A percentile compares a stretch with the other conserved stretches of the same genome.
Conservation (phyloP, 2,888 invertebrate genomes). For the Stictocephala bisonia region DNA sequence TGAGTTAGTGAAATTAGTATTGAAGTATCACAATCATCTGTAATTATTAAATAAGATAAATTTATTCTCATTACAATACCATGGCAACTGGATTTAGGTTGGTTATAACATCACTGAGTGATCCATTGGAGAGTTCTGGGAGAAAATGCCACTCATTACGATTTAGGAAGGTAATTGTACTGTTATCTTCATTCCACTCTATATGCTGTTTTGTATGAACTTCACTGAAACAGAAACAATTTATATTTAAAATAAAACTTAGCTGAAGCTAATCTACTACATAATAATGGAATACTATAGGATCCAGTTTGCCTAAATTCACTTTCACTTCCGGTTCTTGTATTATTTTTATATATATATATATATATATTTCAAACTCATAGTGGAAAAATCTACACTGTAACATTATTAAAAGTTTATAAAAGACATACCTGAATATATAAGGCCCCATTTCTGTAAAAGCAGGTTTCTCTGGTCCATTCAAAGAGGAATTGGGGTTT, state of each 20-base stretch:
- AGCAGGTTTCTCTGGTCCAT: slow-evolving; percentile 35
- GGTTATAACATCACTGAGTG: slow-evolving; percentile 74
- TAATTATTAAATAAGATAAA: no score
- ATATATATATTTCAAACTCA: no score
- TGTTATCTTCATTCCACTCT: slow-evolving; percentile 73
- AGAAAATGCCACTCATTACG: slow-evolving; percentile 79
- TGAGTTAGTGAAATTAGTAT: no score
- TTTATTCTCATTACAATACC: slow-evolving; percentile 67
- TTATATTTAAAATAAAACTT: no score
- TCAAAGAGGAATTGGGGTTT: slow-evolving; percentile 59
- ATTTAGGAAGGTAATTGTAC: slow-evolving; percentile 82
- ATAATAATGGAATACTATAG: no score
- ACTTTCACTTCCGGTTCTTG: no score
- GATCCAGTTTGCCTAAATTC: no score
- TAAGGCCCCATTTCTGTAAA: slow-evolving; percentile 44
- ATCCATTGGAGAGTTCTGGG: slow-evolving; percentile 77
- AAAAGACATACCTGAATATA: slow-evolving; percentile 45
- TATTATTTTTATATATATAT: no score
- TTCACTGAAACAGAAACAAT: slow-evolving; percentile 47
- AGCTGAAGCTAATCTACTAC: no score
- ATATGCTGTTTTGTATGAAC: slow-evolving; percentile 70
- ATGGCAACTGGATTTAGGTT: slow-evolving; percentile 81
- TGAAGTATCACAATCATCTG: no score
- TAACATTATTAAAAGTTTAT: background rate
- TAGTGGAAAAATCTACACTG: no score